Evolutionary conservation across 2,797 vertebrate genomes (phyloP).

Genomic region (Gymnoscopelus braueri): DNA sequence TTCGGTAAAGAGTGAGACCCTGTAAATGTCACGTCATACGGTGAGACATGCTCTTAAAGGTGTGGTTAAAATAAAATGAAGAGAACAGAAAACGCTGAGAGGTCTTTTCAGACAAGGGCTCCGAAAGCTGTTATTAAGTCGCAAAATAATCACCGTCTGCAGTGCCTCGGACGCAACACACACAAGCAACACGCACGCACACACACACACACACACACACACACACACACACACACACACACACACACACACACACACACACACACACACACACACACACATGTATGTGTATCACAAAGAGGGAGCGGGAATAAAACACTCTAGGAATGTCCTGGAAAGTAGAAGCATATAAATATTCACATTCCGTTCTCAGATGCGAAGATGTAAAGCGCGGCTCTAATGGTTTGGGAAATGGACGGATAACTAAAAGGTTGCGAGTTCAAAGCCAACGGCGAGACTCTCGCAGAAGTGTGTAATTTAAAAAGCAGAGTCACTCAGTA

Average conservation of each 20-base stretch:
- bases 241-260: not conserved
- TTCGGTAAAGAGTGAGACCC: constrained; percentile 30
- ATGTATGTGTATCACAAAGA: constrained; percentile 10
- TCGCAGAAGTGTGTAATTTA: constrained; percentile 18
- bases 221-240: too few relatives aligned
- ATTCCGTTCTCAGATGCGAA: constrained; percentile 23
- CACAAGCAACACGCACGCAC: too few relatives aligned
- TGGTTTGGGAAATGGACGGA: constrained; percentile 33
- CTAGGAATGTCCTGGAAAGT: constrained; percentile 31
- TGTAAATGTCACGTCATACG: constrained; percentile 35
- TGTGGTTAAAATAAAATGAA: too few relatives aligned
- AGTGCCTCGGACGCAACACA: constrained; percentile 21
- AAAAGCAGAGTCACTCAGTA: constrained; percentile 34
- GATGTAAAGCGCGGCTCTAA: constrained; percentile 33
- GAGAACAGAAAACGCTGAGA: constrained; percentile 18
- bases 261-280: not conserved
- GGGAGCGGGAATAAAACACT: constrained; percentile 35
- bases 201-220: too few relatives aligned
- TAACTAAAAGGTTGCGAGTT: constrained; percentile 32
- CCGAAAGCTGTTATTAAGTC: constrained; percentile 48
- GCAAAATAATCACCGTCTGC: constrained; percentile 26
- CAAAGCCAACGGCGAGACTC: constrained; percentile 25
- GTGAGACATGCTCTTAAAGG: constrained; percentile 24
- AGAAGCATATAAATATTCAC: constrained; percentile 39
- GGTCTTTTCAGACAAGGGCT: constrained; percentile 28